Percentiles rank a stretch among this genome's conserved stretches.
Conservation (phyloP, 2,797 vertebrate genomes). For the Pantherophis alleghaniensis region DNA sequence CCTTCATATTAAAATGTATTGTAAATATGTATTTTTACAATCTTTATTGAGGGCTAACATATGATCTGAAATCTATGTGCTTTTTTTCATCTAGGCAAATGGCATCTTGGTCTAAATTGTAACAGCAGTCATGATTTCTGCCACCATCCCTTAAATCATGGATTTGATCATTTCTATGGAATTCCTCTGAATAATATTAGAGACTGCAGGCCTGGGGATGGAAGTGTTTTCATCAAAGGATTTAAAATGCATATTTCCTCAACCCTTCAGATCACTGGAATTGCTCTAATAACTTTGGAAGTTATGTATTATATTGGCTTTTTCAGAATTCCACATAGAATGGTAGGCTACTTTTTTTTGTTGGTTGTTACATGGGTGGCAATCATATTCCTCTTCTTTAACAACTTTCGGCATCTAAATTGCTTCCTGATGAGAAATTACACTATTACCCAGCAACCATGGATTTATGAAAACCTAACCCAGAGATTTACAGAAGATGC, state of each 20-base stretch:
- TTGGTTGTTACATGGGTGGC: not conserved
- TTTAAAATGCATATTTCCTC: constrained; percentile 31
- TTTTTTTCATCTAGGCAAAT: constrained; percentile 80
- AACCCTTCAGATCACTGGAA: constrained; percentile 36
- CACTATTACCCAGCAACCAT: constrained; percentile 81
- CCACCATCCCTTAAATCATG: constrained; percentile 86
- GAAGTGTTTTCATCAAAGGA: constrained; percentile 72
- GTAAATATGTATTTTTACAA: not conserved
- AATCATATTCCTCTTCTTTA: constrained; percentile 62
- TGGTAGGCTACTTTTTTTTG: constrained; percentile 38
- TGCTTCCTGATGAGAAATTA: constrained; percentile 84
- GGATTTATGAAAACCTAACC: constrained; percentile 79
- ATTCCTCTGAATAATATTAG: constrained; percentile 82
- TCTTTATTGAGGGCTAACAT: not conserved
- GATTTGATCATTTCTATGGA: constrained; percentile 87
- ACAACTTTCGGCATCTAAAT: constrained; percentile 77
- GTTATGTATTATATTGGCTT: constrained; percentile 59
- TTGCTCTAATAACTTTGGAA: constrained; percentile 55
- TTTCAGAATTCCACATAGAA: constrained; percentile 43
- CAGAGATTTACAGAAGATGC: constrained; percentile 82
- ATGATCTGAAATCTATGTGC: constrained; percentile 27
- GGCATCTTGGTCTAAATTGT: constrained; percentile 90
- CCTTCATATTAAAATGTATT: not conserved
- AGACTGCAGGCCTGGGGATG: constrained; percentile 82
- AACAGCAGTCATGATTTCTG: constrained; percentile 79